Evolutionary conservation across 2,113 vertebrate genomes (phyloP).

Genomic region (Malaclemys terrapin): DNA sequence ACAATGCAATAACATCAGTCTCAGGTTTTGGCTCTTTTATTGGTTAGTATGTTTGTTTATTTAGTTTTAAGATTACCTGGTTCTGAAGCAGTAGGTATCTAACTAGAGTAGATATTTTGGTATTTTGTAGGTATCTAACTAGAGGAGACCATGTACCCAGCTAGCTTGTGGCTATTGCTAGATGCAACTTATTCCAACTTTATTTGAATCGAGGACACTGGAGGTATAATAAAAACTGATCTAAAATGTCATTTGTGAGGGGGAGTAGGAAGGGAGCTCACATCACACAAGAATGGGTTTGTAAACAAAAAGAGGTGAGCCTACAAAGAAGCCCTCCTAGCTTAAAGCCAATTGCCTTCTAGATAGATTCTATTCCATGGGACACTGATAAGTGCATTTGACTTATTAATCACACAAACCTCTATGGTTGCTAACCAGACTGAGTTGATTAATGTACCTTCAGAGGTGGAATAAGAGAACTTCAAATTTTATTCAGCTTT

Average conservation of each 20-base stretch:
- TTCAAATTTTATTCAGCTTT: background rate
- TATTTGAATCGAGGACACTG: background rate
- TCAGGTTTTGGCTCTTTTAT: background rate
- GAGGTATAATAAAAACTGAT: constrained; percentile 55
- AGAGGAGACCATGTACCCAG: background rate
- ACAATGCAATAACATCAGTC: background rate
- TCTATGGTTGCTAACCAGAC: background rate
- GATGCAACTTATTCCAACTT: background rate
- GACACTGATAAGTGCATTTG: background rate
- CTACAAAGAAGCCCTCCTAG: accelerated
- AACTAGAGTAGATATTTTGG: no score
- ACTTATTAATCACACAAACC: background rate
- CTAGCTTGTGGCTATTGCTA: background rate
- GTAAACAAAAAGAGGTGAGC: background rate
- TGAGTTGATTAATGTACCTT: background rate
- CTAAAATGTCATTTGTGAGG: background rate
- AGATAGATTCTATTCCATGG: background rate
- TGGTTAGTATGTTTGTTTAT: background rate
- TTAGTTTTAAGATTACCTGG: background rate
- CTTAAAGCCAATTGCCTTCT: background rate
- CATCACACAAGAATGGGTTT: background rate
- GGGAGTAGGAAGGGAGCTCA: constrained; percentile 55
- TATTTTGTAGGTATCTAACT: background rate
- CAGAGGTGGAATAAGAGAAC: background rate
- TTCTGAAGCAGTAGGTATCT: background rate